Conservation (phyloP, 2,888 invertebrate genomes). For the Pelosia muscerda region DNA sequence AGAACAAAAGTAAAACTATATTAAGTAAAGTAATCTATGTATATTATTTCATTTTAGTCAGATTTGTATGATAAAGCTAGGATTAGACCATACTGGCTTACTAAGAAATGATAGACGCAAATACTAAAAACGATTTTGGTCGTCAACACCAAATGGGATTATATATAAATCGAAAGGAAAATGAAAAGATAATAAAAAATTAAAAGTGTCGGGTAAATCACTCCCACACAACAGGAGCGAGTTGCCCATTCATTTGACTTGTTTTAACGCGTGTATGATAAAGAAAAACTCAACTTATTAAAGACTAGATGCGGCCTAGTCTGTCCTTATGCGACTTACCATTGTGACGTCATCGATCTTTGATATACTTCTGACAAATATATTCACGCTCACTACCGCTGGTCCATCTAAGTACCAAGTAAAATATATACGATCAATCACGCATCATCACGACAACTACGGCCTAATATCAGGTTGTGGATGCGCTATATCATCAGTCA, state of each 20-base stretch:
- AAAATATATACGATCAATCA: conserved; percentile 81
- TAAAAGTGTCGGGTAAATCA: conserved; percentile 75
- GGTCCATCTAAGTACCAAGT: conserved; percentile 93
- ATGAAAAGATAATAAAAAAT: conserved; percentile 67
- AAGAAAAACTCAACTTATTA: conserved; percentile 68
- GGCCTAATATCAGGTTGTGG: conserved; percentile 65
- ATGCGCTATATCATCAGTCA: conserved; percentile 38
- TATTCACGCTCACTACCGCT: conserved; percentile 98
- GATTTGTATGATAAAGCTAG: conserved; percentile 52
- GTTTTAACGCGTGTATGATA: conserved; percentile 66
- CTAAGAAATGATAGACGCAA: conserved; percentile 55
- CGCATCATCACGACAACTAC: conserved; percentile 66
- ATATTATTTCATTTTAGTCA: conserved; percentile 35
- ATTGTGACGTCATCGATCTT: conserved; percentile 99
- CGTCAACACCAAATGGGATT: conserved; percentile 81
- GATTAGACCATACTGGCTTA: conserved; percentile 47
- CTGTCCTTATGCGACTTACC: conserved; percentile 92
- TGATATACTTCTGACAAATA: conserved; percentile 99
- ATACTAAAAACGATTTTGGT: conserved; percentile 86
- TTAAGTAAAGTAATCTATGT: conserved; percentile 34
- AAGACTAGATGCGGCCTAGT: conserved; percentile 77
- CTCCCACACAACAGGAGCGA: conserved; percentile 75
- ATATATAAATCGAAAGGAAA: conserved; percentile 60
- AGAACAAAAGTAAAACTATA: conserved; percentile 41
- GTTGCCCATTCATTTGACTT: conserved; percentile 86